Base-by-base conservation (phyloP, 2,113 vertebrate genomes). In the Gavialis gangeticus region DNA sequence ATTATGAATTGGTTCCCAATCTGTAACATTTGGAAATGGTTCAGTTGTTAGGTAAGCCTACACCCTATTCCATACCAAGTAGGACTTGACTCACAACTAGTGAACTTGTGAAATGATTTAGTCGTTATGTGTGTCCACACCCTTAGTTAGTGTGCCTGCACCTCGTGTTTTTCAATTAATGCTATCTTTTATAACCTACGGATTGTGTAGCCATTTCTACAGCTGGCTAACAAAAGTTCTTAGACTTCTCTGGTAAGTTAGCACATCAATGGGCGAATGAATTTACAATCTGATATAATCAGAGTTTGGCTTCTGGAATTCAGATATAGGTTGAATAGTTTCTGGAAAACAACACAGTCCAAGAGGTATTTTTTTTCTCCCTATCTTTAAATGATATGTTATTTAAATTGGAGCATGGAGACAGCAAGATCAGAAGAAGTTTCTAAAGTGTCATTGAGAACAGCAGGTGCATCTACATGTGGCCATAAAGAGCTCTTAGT, bases 191-290 rank as follows among this genome's bases (percentile, higher is more conserved):
- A 37, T 95, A 46, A 8, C 9, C 89, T 24, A 5, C 5, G 7
- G 4, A 69, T 28, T 19, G 1, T 59, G 4, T 37, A 3, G 17
- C 55, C 1, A 3, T 1, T 46, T 89, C 86, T 82, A 54, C 14
- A 81, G 6, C 10, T 85, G 30, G 17, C 30, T 34, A 69, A 12
- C 30, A 30, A 69, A 22, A 34, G n/a, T 30, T 10, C 30, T 34
- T 34, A 34, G n/a, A 11, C 30, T 69, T 69, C 30, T 21, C 84
- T 82, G 8, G 60, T 4, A 18, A 92, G 16, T 13, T 2, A 60
- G 3, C 2, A 21, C 79, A 12, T 58, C 64, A 0, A 1, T 10
- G 25, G 56, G 21, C 22, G 8, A 62, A 17, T 66, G 30, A 3
- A 87, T 25, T 56, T 84, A 27, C 13, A 58, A 3, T 11, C 34